Conservation (phyloP, 2,113 vertebrate species). For the Alosa alosa region DNA sequence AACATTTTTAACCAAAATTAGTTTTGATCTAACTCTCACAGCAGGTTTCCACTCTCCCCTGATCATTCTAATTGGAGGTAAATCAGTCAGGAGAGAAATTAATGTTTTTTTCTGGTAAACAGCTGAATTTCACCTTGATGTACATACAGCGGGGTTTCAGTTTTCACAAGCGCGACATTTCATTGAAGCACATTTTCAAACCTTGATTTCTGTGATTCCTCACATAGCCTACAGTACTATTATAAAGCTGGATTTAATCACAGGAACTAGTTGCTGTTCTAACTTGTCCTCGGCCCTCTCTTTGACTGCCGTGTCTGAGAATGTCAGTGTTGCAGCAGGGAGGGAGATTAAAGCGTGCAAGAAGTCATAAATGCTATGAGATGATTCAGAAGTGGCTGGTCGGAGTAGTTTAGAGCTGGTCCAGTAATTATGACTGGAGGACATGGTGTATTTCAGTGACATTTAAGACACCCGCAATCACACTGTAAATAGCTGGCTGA, state of each 20-base stretch:
- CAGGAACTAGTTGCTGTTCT: background rate
- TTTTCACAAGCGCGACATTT: background rate
- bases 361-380: background rate
- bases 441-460: background rate
- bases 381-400: background rate
- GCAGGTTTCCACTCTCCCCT: conserved; percentile 27
- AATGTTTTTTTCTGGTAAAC: background rate
- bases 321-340: background rate
- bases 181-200: background rate
- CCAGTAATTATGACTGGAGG: background rate
- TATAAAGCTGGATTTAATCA: background rate
- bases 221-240: background rate
- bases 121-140: background rate
- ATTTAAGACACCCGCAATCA: background rate
- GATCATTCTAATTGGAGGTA: conserved; percentile 14
- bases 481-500: background rate
- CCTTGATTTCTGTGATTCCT: background rate
- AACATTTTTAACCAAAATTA: conserved; percentile 45
- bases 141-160: background rate
- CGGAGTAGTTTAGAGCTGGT: background rate
- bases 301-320: background rate
- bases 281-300: background rate
- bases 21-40: conserved; percentile 31
- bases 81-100: background rate
- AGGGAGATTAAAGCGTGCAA: background rate